phyloP scores from a whole-genome alignment of 2,113 vertebrate species.

The Thamnaconus septentrionalis region DNA sequence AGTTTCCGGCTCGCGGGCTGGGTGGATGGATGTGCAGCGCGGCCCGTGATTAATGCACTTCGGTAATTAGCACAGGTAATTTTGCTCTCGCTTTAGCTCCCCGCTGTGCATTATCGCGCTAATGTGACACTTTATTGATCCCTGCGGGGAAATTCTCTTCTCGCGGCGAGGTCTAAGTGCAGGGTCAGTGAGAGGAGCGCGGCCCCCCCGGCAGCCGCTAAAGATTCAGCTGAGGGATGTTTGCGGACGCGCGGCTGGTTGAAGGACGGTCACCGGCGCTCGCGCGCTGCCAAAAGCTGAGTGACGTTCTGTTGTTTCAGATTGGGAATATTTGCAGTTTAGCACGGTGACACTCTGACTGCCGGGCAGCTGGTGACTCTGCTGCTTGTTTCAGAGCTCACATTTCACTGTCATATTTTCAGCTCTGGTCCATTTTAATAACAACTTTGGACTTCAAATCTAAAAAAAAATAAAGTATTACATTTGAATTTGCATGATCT shows the following conservation, averaged over 20 bases:
- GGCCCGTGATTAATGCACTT: slow-evolving; percentile 42
- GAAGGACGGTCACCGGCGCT: slow-evolving; percentile 23
- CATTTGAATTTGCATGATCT: too few species aligned
- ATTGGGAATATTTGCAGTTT: too few species aligned
- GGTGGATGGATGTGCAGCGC: slow-evolving; percentile 12
- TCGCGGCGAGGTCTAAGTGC: slow-evolving; percentile 50
- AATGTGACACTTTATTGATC: slow-evolving; percentile 69
- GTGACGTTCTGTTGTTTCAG: too few species aligned
- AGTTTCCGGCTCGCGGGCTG: slow-evolving; percentile 23
- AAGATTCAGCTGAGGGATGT: slow-evolving; percentile 53
- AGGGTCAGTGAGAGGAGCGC: slow-evolving; percentile 42
- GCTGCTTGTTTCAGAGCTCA: too few species aligned
- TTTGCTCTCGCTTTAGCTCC: slow-evolving; percentile 42
- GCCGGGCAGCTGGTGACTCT: too few species aligned
- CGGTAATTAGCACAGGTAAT: slow-evolving; percentile 58
- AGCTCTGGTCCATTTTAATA: too few species aligned
- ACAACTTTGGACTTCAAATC: too few species aligned
- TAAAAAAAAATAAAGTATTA: too few species aligned
- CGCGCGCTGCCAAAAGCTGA: too few species aligned
- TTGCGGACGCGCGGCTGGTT: slow-evolving; percentile 12
- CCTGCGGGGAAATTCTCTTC: slow-evolving; percentile 51
- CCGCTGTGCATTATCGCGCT: slow-evolving; percentile 59
- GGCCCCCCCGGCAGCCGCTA: slow-evolving; percentile 11
- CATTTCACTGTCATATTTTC: too few species aligned
- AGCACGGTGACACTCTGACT: too few species aligned